These are phyloP conservation scores for Loxodonta africana DNA, from an alignment of 2,113 vertebrate species.

Conservation along the genomic window DNA sequence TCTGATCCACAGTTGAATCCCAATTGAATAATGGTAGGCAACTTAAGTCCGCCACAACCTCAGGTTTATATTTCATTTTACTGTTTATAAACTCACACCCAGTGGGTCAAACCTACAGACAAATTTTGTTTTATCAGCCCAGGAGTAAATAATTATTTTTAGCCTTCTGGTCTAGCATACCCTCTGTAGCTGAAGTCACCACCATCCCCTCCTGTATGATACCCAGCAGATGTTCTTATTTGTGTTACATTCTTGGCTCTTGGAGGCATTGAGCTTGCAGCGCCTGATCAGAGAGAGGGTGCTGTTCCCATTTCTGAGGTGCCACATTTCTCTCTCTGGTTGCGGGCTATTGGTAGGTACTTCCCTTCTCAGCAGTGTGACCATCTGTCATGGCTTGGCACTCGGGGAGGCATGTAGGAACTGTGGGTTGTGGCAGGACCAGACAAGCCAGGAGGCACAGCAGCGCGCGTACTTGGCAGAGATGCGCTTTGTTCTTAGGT, in stretches of 20 bases:
- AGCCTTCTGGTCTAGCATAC: neutral
- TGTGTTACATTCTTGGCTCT: neutral
- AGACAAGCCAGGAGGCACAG: neutral
- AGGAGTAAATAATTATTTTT: neutral
- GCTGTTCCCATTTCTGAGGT: neutral
- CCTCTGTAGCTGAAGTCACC: neutral
- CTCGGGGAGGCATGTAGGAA: neutral
- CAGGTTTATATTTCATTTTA: neutral
- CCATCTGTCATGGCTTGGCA: neutral
- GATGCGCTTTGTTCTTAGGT: neutral
- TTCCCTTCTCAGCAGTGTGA: neutral
- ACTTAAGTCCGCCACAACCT: neutral
- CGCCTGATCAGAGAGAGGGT: neutral
- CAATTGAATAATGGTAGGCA: neutral
- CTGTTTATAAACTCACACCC: neutral
- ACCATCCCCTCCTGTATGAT: accelerated
- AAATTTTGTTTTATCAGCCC: neutral
- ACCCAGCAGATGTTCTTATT: neutral
- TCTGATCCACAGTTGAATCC: neutral
- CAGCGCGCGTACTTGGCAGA: neutral
- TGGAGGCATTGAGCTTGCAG: neutral
- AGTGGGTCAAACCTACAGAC: neutral
- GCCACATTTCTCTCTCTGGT: neutral
- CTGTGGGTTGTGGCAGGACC: neutral
- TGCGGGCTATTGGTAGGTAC: neutral